These are phyloP conservation scores for Odontocerum albicorne DNA, from an alignment of 2,888 invertebrate genomes.

Conservation along the genomic window DNA sequence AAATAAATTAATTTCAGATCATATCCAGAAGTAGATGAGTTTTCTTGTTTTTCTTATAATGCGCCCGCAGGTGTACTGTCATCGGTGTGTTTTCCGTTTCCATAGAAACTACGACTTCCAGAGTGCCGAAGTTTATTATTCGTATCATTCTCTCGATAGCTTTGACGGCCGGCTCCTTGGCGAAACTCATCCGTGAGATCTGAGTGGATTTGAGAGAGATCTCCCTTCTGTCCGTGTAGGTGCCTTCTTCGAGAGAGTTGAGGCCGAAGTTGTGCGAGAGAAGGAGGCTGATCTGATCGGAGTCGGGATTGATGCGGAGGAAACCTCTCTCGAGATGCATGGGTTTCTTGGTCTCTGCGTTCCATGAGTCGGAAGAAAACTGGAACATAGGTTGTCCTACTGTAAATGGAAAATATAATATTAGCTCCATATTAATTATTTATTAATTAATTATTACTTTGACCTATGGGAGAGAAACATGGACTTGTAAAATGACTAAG, in stretches of 20 bases:
- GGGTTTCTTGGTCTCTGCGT: constrained; percentile 55
- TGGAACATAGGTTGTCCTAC: constrained; percentile 64
- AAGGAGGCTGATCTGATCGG: constrained; percentile 55
- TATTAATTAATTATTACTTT: no score
- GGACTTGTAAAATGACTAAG: no score
- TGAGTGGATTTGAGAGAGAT: constrained; percentile 51
- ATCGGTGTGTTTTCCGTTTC: constrained; percentile 57
- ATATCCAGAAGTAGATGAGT: no score
- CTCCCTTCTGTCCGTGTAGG: constrained; percentile 48
- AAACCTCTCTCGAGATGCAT: constrained; percentile 68
- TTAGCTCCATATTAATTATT: no score
- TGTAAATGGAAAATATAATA: no score
- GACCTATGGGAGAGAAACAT: no score
- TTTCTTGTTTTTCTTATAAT: constrained; percentile 47
- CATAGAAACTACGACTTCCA: constrained; percentile 57
- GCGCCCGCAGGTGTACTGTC: constrained; percentile 57
- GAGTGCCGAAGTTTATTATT: constrained; percentile 42
- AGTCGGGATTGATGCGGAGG: constrained; percentile 58
- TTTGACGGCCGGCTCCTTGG: constrained; percentile 56
- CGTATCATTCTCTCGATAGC: constrained; percentile 50
- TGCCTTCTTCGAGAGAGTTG: constrained; percentile 62
- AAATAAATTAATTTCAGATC: no score
- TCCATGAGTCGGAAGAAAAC: constrained; percentile 55
- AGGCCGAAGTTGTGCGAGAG: constrained; percentile 66
- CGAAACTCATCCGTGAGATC: constrained; percentile 54